A percentile compares a stretch with the other conserved stretches of the same genome.
Evolutionary conservation across 1,140 invertebrate genomes (phyloP).

Genomic region (Aphidius ervi): DNA sequence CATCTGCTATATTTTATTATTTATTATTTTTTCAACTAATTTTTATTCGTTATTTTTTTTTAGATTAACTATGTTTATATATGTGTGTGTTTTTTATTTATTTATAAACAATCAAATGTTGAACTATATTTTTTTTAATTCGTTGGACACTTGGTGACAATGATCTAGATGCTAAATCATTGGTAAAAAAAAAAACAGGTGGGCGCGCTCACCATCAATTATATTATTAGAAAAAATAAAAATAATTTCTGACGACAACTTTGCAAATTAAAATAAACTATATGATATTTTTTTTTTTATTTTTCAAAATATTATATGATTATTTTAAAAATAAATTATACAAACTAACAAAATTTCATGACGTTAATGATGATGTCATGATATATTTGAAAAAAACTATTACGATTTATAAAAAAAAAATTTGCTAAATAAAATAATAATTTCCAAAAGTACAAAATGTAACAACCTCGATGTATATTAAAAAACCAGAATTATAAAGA

Average conservation of each 20-base stretch:
- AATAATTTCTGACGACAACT: not conserved
- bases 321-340: too few species aligned
- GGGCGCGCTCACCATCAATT: not conserved
- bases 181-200: constrained; percentile 4
- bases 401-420: too few species aligned
- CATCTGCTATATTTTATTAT: too few species aligned
- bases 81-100: not conserved
- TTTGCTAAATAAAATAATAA: too few species aligned
- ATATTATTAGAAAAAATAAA: not conserved
- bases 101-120: not conserved
- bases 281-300: not conserved
- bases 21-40: not conserved
- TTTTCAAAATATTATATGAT: too few species aligned
- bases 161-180: not conserved
- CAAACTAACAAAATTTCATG: too few species aligned
- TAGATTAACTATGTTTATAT: not conserved
- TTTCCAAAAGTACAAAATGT: too few species aligned
- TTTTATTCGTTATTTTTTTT: too few species aligned
- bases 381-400: too few species aligned
- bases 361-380: too few species aligned
- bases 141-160: not conserved
- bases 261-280: not conserved
- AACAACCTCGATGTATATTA: too few species aligned
- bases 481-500: too few species aligned
- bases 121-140: not conserved